phyloP scores from a whole-genome alignment of 2,888 invertebrate genomes.

The Erebia aethiops region DNA sequence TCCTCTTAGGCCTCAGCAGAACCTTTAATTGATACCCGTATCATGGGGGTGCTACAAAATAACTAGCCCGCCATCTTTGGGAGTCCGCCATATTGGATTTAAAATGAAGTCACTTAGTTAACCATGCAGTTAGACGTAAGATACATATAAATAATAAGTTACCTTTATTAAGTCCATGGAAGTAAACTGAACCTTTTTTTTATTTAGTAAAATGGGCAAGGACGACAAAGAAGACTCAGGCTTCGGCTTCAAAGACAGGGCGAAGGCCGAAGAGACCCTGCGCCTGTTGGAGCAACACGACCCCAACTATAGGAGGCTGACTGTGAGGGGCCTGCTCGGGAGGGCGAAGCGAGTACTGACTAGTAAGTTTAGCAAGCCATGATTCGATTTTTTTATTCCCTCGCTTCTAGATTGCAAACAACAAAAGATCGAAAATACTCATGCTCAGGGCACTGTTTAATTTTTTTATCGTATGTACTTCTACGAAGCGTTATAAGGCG shows the following conservation, averaged over 20 bases:
- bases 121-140: no score
- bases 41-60: no score
- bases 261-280: slow-evolving; percentile 87
- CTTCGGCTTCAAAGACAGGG: slow-evolving; percentile 88
- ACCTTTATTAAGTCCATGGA: background rate
- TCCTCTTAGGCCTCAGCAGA: no score
- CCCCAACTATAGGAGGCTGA: slow-evolving; percentile 85
- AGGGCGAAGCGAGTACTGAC: slow-evolving; percentile 80
- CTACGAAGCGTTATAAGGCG: background rate
- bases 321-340: slow-evolving; percentile 83
- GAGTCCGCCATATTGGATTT: no score
- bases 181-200: slow-evolving; percentile 6
- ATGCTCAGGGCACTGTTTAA: background rate
- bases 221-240: slow-evolving; percentile 83
- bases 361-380: slow-evolving; percentile 41
- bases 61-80: no score
- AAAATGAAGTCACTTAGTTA: no score
- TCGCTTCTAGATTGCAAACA: no score
- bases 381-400: no score
- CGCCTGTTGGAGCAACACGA: slow-evolving; percentile 85
- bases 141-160: no score
- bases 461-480: background rate
- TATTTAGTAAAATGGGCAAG: slow-evolving; percentile 69
- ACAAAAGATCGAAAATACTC: no score
- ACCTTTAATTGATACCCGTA: no score